Evolutionary conservation across 2,888 invertebrate genomes (phyloP), one percentile per base, ranked within the genome.

Genomic region (Eupithecia abbreviata): DNA sequence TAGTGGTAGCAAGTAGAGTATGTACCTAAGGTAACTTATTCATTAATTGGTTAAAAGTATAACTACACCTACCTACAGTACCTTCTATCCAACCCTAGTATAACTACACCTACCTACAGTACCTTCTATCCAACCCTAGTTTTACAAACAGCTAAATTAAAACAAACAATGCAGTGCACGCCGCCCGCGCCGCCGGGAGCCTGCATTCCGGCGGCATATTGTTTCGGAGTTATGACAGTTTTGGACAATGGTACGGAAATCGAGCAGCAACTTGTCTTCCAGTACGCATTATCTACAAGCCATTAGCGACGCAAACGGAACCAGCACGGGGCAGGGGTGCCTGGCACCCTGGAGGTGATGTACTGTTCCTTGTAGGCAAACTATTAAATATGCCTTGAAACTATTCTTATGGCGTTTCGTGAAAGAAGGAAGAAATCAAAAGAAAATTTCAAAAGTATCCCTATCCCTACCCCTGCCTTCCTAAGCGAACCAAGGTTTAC

Each of bases 201-300:
- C 82, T 82, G 82, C 84, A 81, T 83, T 82, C 80, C 79, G 81
- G 76, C 82, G 81, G 89, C 90, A 91, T 92, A 92, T 92, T 92
- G 92, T 92, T 92, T 91, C 90, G 90, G 91, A 92, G 89, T 91
- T 91, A 91, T 89, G 90, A 88, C 90, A 87, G 87, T 87, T 90
- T 90, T 89, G 90, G 88, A 91, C 90, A 91, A 92, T 91, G 90
- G 86, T 83, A 82, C 87, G 89, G 89, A 91, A 90, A 87, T 87
- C 87, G 88, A 12, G 12, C 0, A 62, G 80, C 84, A 84, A 84
- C 80, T 84, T 80, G 80, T 42, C 77, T 76, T 79, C 77, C 78
- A 77, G 62, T 62, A 77, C 76, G 76, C 76, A 78, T 79, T 71
- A 76, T 66, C 67, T 71, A 43, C 79, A 75, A 42, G 80, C 76